Evolutionary conservation across 2,888 invertebrate genomes (phyloP).

Genomic region (Notocelia uddmanniana): DNA sequence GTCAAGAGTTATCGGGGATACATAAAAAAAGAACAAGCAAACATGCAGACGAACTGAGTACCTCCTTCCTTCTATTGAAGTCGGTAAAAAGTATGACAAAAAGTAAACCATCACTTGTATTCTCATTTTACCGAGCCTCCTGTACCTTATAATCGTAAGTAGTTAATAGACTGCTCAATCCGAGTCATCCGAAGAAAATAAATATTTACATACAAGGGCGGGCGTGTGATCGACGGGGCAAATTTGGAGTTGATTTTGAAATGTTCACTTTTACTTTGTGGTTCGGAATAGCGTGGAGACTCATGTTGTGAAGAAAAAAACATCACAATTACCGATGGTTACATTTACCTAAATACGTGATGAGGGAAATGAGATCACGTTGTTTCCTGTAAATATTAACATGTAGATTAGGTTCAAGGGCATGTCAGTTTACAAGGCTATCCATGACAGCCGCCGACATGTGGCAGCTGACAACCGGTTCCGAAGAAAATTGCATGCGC

Average conservation of each 20-base stretch:
- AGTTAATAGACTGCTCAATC: slow-evolving; percentile 13
- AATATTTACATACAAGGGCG: slow-evolving; percentile 27
- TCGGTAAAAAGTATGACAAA: too few relatives aligned
- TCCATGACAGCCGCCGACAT: background rate
- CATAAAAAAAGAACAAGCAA: too few relatives aligned
- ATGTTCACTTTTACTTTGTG: slow-evolving; percentile 37
- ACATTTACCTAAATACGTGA: background rate
- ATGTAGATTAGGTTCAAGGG: background rate
- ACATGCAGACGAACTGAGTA: too few relatives aligned
- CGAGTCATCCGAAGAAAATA: slow-evolving; percentile 28
- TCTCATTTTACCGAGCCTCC: too few relatives aligned
- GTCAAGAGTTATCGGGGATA: too few relatives aligned
- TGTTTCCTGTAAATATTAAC: background rate
- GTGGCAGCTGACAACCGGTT: slow-evolving; percentile 63
- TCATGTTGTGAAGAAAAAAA: slow-evolving; percentile 20
- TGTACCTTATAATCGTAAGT: too few relatives aligned
- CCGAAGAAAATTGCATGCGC: slow-evolving; percentile 69
- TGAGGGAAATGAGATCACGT: background rate
- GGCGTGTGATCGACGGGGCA: slow-evolving; percentile 25
- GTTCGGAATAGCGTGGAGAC: slow-evolving; percentile 29
- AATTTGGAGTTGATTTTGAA: slow-evolving; percentile 38
- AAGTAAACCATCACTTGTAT: too few relatives aligned
- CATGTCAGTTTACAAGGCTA: background rate
- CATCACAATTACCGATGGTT: slow-evolving; percentile 17
- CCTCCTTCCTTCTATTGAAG: too few relatives aligned